Evolutionary conservation across 1,140 invertebrate species (phyloP), one percentile per base, ranked within the genome.

Genomic region (Eurosta solidaginis): DNA sequence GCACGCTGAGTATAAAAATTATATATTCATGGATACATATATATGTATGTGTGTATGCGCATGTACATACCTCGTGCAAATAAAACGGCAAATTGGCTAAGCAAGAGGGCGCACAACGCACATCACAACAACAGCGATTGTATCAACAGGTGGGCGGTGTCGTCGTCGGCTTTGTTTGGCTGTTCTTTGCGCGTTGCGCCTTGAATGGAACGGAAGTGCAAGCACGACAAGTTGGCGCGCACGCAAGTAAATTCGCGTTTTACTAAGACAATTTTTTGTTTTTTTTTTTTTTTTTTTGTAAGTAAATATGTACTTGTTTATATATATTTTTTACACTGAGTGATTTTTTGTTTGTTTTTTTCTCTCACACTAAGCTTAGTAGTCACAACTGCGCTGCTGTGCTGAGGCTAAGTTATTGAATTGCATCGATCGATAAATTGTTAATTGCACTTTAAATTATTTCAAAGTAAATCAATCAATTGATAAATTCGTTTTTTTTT

Each of bases 161-260:
- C 25, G 50, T 10, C 7, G 50, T n/a, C 27, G 5, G 54, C 54
- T 27, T 36, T 25, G 50, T 17, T 14, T n/a, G 59, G 12, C 49
- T 52, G 49, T 52, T 22, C 5, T 52, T 52, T n/a, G n/a, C n/a
- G 20, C 10, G 45, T 59, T n/a, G 54, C 27, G 54, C n/a, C 45
- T 59, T n/a, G n/a, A n/a, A n/a, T n/a, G 54, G 59, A 68, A 33
- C 59, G 59, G 59, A 68, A 68, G 59, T 68, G 59, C 59, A 68
- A 68, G 45, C 14, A 47, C 54, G 29, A 17, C 29, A 59, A 59
- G 54, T 59, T 59, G 54, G 27, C 59, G 59, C 59, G 22, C 59
- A 42, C 4, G n/a, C 9, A 1, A 12, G 25, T 36, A 5, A 20
- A 10, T 9, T 40, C 59, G 59, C 59, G 59, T 68, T 68, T 40